Conservation (phyloP, 92 coral and sea anemone species). For the Plumapathes pennacea region DNA sequence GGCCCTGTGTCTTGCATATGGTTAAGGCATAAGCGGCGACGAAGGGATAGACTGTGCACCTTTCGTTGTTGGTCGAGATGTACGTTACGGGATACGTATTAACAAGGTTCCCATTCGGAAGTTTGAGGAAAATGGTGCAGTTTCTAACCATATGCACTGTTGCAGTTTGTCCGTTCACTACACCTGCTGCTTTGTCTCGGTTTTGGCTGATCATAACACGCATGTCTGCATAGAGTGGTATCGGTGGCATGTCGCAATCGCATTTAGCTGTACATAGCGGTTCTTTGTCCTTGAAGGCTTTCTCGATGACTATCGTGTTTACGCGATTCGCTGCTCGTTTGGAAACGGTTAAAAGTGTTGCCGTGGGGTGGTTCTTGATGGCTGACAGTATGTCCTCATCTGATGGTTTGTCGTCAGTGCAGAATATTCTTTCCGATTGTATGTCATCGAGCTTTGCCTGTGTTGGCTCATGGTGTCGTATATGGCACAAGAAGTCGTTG, state of each 20-base stretch:
- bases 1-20: constrained; percentile 43
- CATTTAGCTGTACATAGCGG: background rate
- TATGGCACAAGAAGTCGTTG: too few relatives aligned
- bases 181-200: constrained; percentile 7
- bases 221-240: background rate
- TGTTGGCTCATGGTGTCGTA: too few relatives aligned
- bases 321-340: constrained; percentile 5
- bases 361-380: background rate
- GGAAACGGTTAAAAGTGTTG: constrained; percentile 10
- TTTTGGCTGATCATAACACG: constrained; percentile 13
- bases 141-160: background rate
- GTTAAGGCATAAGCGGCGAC: constrained; percentile 20
- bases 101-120: constrained; percentile 1
- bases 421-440: background rate
- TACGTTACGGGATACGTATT: constrained; percentile 8
- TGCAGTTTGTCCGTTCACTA: constrained; percentile 36
- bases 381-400: background rate
- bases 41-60: background rate
- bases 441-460: too few relatives aligned
- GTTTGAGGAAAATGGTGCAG: background rate
- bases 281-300: background rate
- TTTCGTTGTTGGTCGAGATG: background rate
- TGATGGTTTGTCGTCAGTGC: background rate
- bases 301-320: background rate
- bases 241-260: background rate